Conservation (phyloP, 1,140 invertebrate genomes). For the Brachionus asplanchnoidis region DNA sequence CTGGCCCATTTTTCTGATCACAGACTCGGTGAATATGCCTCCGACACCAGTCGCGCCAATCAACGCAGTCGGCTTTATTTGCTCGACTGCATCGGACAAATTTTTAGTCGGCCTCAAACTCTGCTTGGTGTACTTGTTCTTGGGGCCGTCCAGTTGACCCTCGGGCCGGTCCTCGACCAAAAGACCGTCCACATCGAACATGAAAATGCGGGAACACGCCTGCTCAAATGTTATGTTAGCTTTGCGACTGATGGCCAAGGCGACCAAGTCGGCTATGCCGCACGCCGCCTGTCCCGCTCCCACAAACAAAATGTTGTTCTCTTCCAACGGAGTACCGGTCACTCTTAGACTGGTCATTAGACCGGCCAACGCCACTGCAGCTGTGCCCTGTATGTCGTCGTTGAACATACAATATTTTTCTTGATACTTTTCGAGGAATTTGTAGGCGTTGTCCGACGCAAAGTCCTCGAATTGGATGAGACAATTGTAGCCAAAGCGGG, state of each 20-base stretch:
- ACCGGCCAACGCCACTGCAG: slow-evolving; percentile 55
- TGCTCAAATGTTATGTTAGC: slow-evolving; percentile 49
- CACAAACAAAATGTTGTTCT: slow-evolving; percentile 55
- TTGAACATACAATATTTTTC: slow-evolving; percentile 56
- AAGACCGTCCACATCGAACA: slow-evolving; percentile 55
- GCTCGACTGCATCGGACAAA: slow-evolving; percentile 49
- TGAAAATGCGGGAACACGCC: slow-evolving; percentile 51
- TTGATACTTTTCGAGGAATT: slow-evolving; percentile 55
- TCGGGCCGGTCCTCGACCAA: slow-evolving; percentile 52
- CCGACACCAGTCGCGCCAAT: slow-evolving; percentile 56
- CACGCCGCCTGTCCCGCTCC: slow-evolving; percentile 58
- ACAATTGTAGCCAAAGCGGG: slow-evolving; percentile 61
- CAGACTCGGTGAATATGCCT: slow-evolving; percentile 52
- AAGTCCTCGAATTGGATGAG: slow-evolving; percentile 59
- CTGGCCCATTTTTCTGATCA: slow-evolving; percentile 50
- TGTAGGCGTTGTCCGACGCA: slow-evolving; percentile 57
- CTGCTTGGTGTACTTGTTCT: slow-evolving; percentile 50
- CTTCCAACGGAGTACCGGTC: slow-evolving; percentile 49
- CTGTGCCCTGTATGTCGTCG: slow-evolving; percentile 59
- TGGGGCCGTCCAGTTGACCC: slow-evolving; percentile 52
- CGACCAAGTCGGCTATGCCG: slow-evolving; percentile 54
- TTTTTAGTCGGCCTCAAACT: slow-evolving; percentile 46
- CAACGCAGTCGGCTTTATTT: slow-evolving; percentile 52
- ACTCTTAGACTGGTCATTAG: slow-evolving; percentile 50
- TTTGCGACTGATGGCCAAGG: slow-evolving; percentile 49